Evolutionary conservation across 2,888 invertebrate genomes (phyloP), one percentile per base, ranked within the genome.

Genomic region (Ectemnius continuus): DNA sequence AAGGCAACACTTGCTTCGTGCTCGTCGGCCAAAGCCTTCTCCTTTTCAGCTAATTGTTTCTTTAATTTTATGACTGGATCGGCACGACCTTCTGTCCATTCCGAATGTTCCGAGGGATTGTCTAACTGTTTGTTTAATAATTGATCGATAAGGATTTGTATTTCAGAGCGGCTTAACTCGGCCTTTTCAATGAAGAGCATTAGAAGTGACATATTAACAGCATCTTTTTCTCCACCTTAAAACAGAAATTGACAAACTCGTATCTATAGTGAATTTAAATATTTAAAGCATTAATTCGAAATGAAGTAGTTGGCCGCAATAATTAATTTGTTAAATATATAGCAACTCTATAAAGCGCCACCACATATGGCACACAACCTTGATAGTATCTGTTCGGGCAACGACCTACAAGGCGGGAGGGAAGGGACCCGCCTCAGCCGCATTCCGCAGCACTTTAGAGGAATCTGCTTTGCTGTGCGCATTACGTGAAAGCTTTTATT

Each of bases 71-170:
- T 95, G 78, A 97, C 94, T 0, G 97, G 96, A 90, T 98, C 97
- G 62, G 95, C 94, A 64, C 95, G 94, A 57, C 96, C 96, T 94
- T 97, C 96, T 65, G 94, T 95, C 97, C 97, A 97, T 87, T 97
- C 97, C 2, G 96, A 94, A 87, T 95, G 94, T 80, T 94, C 93
- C 36, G 91, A 89, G 0, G 95, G 94, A 81, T 94, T 92, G 76
- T 95, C 95, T 90, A 96, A 95, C 90, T 97, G 97, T 89, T 97
- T 97, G 92, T 97, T 97, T 83, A 98, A 93, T 84, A 98, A 93
- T 81, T 96, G 94, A 91, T 98, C 97, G 83, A 97, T 97, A 70
- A 98, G 93, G 82, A 95, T 94, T 92, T 98, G 98, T 82, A 97
- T 95, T 92, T 98, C 98, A 71, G 94, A 95, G 84, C 96, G 96